These are phyloP conservation scores for Xiphophorus birchmanni DNA, from an alignment of 2,797 vertebrate genomes.

Conservation along the genomic window DNA sequence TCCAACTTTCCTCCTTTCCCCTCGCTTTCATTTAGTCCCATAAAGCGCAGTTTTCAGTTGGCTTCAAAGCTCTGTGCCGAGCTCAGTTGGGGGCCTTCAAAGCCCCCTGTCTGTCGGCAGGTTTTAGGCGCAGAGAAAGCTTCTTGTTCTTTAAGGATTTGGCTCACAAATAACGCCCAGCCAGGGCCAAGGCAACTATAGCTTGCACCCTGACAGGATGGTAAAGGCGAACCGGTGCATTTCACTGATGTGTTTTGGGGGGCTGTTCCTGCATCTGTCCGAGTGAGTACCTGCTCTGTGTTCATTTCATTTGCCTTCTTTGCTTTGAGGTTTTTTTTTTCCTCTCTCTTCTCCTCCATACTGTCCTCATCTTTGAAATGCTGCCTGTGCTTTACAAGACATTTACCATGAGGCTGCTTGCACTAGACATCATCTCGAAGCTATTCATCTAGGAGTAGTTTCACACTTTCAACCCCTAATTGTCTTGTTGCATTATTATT, in stretches of 20 bases:
- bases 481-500: constrained; percentile 16
- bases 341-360: neutral
- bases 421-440: constrained; percentile 12
- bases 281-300: constrained; percentile 71
- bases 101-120: constrained; percentile 86
- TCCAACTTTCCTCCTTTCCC: constrained; percentile 64
- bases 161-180: constrained; percentile 83
- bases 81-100: constrained; percentile 88
- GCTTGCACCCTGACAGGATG: constrained; percentile 70
- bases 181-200: constrained; percentile 70
- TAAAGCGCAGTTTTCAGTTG: constrained; percentile 82
- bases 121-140: constrained; percentile 85
- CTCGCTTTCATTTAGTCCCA: constrained; percentile 74
- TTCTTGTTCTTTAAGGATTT: constrained; percentile 85
- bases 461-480: constrained; percentile 4
- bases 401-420: constrained; percentile 13
- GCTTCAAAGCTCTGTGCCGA: constrained; percentile 84
- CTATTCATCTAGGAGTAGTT: constrained; percentile 2
- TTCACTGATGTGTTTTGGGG: constrained; percentile 67
- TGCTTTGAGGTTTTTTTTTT: constrained; percentile 38
- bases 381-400: constrained; percentile 14
- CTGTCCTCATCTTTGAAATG: constrained; percentile 40
- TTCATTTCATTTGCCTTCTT: constrained; percentile 39
- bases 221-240: constrained; percentile 55
- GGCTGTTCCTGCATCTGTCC: constrained; percentile 61